Conservation (phyloP, 1,140 invertebrate species). For the Ostrea edulis region DNA sequence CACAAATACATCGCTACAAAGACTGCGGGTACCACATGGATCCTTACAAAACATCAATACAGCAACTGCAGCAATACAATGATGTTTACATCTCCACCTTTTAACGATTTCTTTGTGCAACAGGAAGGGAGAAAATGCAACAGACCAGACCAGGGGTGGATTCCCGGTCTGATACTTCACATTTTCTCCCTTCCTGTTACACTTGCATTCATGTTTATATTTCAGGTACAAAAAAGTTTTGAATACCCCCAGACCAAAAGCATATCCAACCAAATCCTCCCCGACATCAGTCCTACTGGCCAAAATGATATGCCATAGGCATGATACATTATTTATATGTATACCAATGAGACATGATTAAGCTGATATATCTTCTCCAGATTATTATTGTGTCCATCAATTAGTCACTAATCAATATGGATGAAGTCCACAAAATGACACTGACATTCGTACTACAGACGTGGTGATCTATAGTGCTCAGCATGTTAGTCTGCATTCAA, state of each 20-base stretch:
- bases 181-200: no score
- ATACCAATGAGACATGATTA: not conserved
- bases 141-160: no score
- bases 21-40: no score
- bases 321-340: not conserved
- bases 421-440: not conserved
- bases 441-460: not conserved
- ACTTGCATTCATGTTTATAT: no score
- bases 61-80: not conserved
- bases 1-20: no score
- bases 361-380: not conserved
- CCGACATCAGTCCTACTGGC: no score
- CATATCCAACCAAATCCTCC: no score
- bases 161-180: no score
- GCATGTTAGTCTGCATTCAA: not conserved
- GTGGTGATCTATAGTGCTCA: not conserved
- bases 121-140: no score
- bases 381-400: not conserved
- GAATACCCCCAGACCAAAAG: no score
- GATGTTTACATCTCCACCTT: not conserved
- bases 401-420: constrained; percentile 1
- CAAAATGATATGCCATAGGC: not conserved
- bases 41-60: not conserved
- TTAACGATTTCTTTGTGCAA: no score
- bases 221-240: no score